Percentiles rank a stretch among this genome's conserved stretches.
Evolutionary conservation across 1,140 invertebrate species (phyloP).

Genomic region (Nebria ingens): DNA sequence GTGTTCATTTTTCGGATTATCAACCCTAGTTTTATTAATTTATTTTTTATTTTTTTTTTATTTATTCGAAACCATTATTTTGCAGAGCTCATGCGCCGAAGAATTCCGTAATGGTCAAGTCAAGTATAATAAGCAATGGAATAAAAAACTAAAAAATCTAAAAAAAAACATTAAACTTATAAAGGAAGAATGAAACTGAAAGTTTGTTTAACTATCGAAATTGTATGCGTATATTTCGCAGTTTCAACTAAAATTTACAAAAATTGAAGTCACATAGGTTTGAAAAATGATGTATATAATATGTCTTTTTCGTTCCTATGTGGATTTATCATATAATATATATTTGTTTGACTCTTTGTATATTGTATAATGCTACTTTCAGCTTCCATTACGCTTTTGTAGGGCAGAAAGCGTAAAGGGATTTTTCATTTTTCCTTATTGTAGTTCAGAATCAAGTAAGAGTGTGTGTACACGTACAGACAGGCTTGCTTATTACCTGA

Average conservation of each 20-base stretch:
- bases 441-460: slow-evolving; percentile 32
- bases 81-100: background rate
- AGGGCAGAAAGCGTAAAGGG: slow-evolving; percentile 31
- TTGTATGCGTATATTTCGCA: slow-evolving; percentile 32
- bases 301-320: no score
- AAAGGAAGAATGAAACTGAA: slow-evolving; percentile 23
- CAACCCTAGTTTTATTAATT: no score
- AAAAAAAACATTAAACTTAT: slow-evolving; percentile 18
- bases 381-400: slow-evolving; percentile 29
- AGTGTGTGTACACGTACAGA: background rate
- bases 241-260: slow-evolving; percentile 29
- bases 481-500: background rate
- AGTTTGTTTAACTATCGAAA: slow-evolving; percentile 19
- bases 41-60: no score
- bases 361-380: slow-evolving; percentile 21
- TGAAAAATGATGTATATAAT: slow-evolving; percentile 30
- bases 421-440: slow-evolving; percentile 15
- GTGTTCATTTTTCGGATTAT: slow-evolving; percentile 11
- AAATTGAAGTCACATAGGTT: slow-evolving; percentile 20
- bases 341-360: slow-evolving; percentile 22
- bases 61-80: background rate
- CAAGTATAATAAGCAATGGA: slow-evolving; percentile 26
- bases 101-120: slow-evolving; percentile 13
- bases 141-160: slow-evolving; percentile 15
- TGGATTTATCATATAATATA: slow-evolving; percentile 30